A percentile compares a stretch with the other conserved stretches of the same genome.
phyloP scores from a whole-genome alignment of 2,888 invertebrate genomes.

The Temnothorax ravouxi region DNA sequence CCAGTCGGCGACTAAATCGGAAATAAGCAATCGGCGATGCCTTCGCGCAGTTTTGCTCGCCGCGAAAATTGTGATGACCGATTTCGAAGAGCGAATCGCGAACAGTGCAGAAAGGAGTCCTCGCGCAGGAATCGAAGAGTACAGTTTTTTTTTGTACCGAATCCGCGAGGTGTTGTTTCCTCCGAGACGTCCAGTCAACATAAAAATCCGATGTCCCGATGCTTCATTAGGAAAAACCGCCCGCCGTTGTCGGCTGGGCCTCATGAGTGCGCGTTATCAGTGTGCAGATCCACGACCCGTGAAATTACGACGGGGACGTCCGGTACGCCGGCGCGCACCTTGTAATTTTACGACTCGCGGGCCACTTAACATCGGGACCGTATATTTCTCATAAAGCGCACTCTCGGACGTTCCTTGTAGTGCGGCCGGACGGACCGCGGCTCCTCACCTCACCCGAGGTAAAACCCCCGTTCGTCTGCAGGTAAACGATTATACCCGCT shows the following conservation, averaged over 20 bases:
- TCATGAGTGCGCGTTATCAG: conserved; percentile 60
- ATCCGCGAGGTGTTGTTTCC: background rate
- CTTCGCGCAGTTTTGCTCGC: conserved; percentile 52
- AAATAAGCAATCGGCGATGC: conserved; percentile 72
- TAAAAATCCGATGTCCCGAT: conserved; percentile 59
- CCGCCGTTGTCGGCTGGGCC: conserved; percentile 42
- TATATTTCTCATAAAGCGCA: conserved; percentile 61
- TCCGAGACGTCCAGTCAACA: background rate
- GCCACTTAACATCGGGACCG: conserved; percentile 60
- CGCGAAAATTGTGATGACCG: conserved; percentile 26
- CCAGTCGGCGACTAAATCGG: conserved; percentile 55
- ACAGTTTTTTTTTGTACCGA: background rate
- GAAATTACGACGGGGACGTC: conserved; percentile 67
- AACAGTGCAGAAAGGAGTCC: background rate
- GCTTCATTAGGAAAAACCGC: conserved; percentile 61
- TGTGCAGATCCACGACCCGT: conserved; percentile 64
- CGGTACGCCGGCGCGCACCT: conserved; percentile 53
- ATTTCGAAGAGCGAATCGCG: background rate
- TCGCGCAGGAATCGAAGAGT: background rate
- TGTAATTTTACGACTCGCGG: conserved; percentile 74
- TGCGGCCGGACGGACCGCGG: conserved; percentile 31
- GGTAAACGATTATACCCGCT: conserved; percentile 61
- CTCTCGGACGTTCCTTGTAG: conserved; percentile 32
- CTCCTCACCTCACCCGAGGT: conserved; percentile 28
- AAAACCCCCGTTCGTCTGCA: conserved; percentile 19